Evolutionary conservation across 2,888 invertebrate species (phyloP).

Genomic region (Hyposoter didymator): DNA sequence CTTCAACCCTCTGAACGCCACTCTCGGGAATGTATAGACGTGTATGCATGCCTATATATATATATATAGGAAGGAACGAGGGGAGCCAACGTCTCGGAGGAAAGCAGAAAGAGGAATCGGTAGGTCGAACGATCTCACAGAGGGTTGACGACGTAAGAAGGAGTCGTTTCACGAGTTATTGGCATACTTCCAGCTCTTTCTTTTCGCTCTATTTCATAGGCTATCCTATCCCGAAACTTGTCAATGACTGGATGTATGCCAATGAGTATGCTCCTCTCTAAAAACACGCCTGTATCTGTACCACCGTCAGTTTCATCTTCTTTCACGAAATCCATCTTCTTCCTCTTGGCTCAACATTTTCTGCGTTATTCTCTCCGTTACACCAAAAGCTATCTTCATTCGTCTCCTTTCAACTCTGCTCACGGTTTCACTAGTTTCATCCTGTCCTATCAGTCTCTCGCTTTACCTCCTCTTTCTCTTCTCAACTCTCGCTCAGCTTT

Average conservation of each 20-base stretch:
- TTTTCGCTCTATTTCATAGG: constrained; percentile 17
- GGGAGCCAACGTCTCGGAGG: constrained; percentile 22
- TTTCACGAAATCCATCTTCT: constrained; percentile 57
- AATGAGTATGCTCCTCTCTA: not conserved
- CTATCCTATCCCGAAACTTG: constrained; percentile 16
- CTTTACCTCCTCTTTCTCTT: constrained; percentile 18
- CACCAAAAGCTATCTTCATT: constrained; percentile 35
- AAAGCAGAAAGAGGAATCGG: constrained; percentile 48
- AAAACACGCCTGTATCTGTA: constrained; percentile 21
- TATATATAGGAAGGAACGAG: constrained; percentile 2
- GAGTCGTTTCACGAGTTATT: constrained; percentile 40
- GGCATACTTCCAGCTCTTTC: constrained; percentile 47
- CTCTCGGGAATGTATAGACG: constrained; percentile 44
- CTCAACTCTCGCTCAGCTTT: constrained; percentile 56
- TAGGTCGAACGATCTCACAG: constrained; percentile 23
- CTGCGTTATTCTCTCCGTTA: constrained; percentile 12
- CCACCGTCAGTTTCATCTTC: constrained; percentile 46
- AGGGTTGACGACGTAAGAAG: constrained; percentile 29
- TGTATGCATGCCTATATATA: constrained; percentile 13
- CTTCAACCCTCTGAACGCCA: constrained; percentile 57
- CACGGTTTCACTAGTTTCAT: constrained; percentile 58
- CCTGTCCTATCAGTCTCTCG: constrained; percentile 26
- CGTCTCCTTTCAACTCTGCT: constrained; percentile 51
- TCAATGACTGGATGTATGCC: constrained; percentile 38
- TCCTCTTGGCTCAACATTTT: constrained; percentile 40